Evolutionary conservation across 2,888 invertebrate genomes (phyloP).

Genomic region (Cynaeus angustus): DNA sequence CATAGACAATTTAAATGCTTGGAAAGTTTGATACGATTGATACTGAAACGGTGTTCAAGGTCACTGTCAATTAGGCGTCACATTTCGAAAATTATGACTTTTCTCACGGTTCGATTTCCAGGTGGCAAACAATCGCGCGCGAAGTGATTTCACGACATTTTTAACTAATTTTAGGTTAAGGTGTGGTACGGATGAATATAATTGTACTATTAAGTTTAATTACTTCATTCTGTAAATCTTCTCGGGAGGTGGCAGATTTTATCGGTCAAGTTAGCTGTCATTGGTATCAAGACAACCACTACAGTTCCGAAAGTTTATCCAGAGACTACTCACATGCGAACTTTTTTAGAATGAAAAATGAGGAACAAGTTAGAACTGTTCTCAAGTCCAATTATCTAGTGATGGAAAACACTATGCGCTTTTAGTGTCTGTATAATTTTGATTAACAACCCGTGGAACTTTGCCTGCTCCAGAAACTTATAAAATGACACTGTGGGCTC

Average conservation of each 20-base stretch:
- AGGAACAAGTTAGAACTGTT: too few relatives aligned
- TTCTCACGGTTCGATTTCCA: constrained; percentile 41
- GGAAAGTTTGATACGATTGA: constrained; percentile 38
- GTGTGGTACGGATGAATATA: constrained; percentile 17
- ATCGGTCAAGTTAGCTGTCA: background rate
- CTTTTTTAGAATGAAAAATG: too few relatives aligned
- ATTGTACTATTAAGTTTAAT: constrained; percentile 10
- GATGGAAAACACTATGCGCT: too few relatives aligned
- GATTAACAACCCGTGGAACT: too few relatives aligned
- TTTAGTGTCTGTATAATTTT: too few relatives aligned
- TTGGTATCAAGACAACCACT: too few relatives aligned
- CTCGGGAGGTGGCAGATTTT: background rate
- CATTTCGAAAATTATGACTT: constrained; percentile 16
- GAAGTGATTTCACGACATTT: constrained; percentile 7
- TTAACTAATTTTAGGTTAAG: constrained; percentile 22
- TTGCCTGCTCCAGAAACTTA: too few relatives aligned
- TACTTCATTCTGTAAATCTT: background rate
- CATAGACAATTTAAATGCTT: constrained; percentile 18
- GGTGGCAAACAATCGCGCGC: constrained; percentile 16
- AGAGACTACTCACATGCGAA: too few relatives aligned
- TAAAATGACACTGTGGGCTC: background rate
- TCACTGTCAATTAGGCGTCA: constrained; percentile 25
- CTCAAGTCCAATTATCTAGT: too few relatives aligned
- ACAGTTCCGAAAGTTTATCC: too few relatives aligned
- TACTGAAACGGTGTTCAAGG: constrained; percentile 24